Base-by-base conservation (phyloP, 2,888 invertebrate genomes). In the Mesoligia furuncula region DNA sequence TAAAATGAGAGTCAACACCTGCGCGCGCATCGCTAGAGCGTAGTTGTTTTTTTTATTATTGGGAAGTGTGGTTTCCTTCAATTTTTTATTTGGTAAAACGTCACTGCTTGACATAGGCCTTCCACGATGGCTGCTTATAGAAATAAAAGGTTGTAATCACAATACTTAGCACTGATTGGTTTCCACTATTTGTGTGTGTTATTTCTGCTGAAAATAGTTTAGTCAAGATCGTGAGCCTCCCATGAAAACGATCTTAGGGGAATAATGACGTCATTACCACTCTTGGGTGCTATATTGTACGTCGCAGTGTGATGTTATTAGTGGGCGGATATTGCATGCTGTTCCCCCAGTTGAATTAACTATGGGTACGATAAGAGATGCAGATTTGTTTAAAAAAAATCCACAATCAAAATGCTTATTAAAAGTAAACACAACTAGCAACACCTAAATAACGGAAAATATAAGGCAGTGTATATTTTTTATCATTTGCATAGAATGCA, bases 201-300 rank as follows among this genome's bases (percentile, higher is more conserved):
- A 77, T 36, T 77, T 36, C 11, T 61, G 36, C 5, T n/a, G 42
- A 20, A 65, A 69, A 74, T 65, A 69, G 51, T 75, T 79, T 39
- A 48, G 57, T 31, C 8, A 20, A 27, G 57, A 48, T 27, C 27
- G 31, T 57, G n/a, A 57, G 64, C 48, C 39, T 70, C 6, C 15
- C 54, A 39, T 79, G 70, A 57, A 65, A 72, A 75, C 39, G 20
- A 57, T 67, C 57, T 61, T 54, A 67, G 57, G 39, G 77, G 15
- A 71, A 62, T 68, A 62, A 71, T 64, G 39, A 11, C 51, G 36
- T 82, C n/a, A 64, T 81, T 82, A 39, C n/a, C 62, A 54, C 51
- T 13, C 61, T 36, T 42, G 51, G 31, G 66, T 39, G 48, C 27
- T 54, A 75, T 59, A 54, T 65, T 68, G 57, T 73, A 48, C 24